These are phyloP conservation scores for Panulirus ornatus DNA, from an alignment of 1,140 invertebrate genomes.

Conservation along the genomic window DNA sequence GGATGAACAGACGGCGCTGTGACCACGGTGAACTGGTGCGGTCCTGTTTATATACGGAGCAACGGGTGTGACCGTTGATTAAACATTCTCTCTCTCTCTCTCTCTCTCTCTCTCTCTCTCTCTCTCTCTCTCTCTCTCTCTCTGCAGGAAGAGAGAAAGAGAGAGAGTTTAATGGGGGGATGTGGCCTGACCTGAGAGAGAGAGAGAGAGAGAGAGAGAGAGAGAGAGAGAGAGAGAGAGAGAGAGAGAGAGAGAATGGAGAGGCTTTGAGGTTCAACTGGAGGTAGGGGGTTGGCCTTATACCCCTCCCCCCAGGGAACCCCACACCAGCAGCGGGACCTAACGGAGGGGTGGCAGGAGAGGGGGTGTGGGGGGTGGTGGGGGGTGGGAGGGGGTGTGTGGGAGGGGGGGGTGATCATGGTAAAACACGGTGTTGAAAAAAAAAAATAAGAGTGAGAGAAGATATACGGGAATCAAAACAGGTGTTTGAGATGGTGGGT, in stretches of 20 bases:
- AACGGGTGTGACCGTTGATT: not conserved
- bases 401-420: too few relatives aligned
- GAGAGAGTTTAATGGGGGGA: not conserved
- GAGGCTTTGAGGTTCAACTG: not conserved
- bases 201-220: constrained; percentile 18
- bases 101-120: not conserved
- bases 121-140: not conserved
- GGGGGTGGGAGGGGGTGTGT: not conserved
- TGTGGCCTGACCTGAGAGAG: not conserved
- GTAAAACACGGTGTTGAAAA: too few relatives aligned
- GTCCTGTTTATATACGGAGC: not conserved
- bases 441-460: not conserved
- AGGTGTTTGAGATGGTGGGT: too few relatives aligned
- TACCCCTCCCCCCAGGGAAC: too few relatives aligned
- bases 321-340: too few relatives aligned
- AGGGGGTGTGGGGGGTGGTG: too few relatives aligned
- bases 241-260: constrained; percentile 19
- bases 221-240: constrained; percentile 11
- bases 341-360: too few relatives aligned
- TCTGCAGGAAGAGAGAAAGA: not conserved
- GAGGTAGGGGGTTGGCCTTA: not conserved
- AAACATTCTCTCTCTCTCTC: not conserved
- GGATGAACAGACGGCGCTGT: too few relatives aligned
- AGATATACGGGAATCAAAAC: too few relatives aligned
- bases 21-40: too few relatives aligned